These are phyloP conservation scores for Opisthograptis luteolata DNA, from an alignment of 2,888 invertebrate species.

Conservation along the genomic window DNA sequence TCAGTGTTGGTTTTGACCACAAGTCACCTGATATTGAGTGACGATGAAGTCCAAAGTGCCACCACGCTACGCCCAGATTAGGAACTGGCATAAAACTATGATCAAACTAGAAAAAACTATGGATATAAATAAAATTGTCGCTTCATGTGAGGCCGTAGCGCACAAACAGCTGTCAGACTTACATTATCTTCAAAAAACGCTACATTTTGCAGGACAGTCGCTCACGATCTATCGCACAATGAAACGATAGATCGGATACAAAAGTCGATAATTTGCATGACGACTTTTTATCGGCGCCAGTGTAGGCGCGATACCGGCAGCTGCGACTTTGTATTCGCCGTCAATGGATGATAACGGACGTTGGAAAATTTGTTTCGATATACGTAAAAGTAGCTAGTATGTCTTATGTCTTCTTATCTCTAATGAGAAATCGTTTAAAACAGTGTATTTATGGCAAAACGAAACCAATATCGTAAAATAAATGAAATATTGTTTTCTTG, in stretches of 20 bases:
- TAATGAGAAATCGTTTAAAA: no score
- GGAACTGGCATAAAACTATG: no score
- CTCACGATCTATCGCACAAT: slow-evolving; percentile 65
- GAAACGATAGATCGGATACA: slow-evolving; percentile 58
- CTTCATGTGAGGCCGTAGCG: slow-evolving; percentile 3
- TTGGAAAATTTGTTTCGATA: neutral
- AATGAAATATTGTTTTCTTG: no score
- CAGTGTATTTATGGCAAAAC: no score
- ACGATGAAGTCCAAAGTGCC: no score
- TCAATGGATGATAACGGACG: slow-evolving; percentile 17
- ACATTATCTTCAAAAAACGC: slow-evolving; percentile 61
- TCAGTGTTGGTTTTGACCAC: no score
- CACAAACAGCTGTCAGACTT: slow-evolving; percentile 66
- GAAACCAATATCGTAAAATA: no score
- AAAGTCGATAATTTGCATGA: slow-evolving; percentile 81
- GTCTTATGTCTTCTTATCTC: no score
- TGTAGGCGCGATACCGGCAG: slow-evolving; percentile 67
- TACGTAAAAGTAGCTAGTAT: neutral
- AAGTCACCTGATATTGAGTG: no score
- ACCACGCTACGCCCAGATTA: no score
- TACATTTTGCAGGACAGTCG: slow-evolving; percentile 67
- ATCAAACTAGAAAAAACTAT: neutral
- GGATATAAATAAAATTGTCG: neutral
- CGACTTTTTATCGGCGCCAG: slow-evolving; percentile 76
- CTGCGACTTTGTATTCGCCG: slow-evolving; percentile 50